Percentiles rank a stretch among this genome's conserved stretches.
phyloP scores from a whole-genome alignment of 2,797 vertebrate genomes.

The Chrosomus eos region DNA sequence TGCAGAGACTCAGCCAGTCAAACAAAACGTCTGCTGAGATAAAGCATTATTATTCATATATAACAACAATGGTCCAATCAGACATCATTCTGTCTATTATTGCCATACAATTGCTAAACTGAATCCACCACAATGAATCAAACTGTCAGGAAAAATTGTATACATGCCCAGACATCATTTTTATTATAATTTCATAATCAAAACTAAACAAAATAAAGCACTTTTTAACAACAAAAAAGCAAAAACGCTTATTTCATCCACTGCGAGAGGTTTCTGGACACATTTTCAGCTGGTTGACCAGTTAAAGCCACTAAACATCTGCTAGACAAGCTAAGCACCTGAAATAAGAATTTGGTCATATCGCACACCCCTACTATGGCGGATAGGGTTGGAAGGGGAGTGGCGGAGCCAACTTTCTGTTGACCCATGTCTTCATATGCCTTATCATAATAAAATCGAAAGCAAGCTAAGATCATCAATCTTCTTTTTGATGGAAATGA shows the following conservation, averaged over 20 bases:
- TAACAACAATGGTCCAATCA: constrained; percentile 24
- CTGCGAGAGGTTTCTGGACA: background rate
- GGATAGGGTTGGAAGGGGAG: too few species aligned
- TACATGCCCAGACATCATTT: background rate
- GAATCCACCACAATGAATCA: constrained; percentile 14
- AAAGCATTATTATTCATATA: constrained; percentile 29
- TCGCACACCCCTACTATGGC: too few species aligned
- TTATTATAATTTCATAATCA: background rate
- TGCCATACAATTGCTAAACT: constrained; percentile 10
- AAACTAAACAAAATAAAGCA: too few species aligned
- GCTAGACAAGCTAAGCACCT: too few species aligned
- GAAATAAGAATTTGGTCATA: too few species aligned
- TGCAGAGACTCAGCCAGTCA: background rate
- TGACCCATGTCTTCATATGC: background rate
- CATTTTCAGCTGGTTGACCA: too few species aligned
- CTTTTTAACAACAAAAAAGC: too few species aligned
- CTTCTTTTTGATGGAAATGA: background rate
- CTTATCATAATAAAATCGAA: background rate
- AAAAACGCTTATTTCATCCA: too few species aligned
- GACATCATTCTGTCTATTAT: constrained; percentile 5
- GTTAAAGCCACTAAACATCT: too few species aligned
- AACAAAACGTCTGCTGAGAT: constrained; percentile 18
- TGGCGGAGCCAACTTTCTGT: too few species aligned
- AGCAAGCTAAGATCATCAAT: background rate
- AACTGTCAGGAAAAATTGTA: background rate